A percentile compares a stretch with the other conserved stretches of the same genome.
phyloP scores from a whole-genome alignment of 1,140 invertebrate species.

The Gryon sp. region DNA sequence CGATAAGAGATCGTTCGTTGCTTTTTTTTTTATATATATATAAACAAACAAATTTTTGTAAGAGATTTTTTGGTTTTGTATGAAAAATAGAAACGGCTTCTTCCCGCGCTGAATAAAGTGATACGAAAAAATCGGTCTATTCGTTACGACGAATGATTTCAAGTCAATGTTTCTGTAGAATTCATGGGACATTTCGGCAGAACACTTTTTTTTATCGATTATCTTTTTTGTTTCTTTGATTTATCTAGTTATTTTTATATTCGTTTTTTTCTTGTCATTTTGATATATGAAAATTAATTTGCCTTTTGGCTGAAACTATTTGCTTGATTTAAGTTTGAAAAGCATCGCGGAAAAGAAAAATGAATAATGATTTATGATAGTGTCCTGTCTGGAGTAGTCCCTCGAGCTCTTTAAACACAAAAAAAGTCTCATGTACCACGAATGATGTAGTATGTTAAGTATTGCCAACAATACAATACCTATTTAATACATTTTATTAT shows the following conservation, averaged over 20 bases:
- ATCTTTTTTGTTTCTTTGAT: conserved; percentile 1
- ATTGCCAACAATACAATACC: conserved; percentile 76
- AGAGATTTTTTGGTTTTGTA: conserved; percentile 18
- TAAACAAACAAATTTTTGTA: conserved; percentile 6
- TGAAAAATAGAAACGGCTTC: conserved; percentile 67
- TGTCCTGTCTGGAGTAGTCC: conserved; percentile 4
- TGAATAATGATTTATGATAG: background rate
- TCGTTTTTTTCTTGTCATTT: conserved; percentile 12
- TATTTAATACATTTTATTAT: conserved; percentile 80
- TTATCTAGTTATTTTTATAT: conserved; percentile 14
- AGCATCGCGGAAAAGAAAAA: background rate
- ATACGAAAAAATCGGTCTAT: conserved; percentile 68
- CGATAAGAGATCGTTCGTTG: conserved; percentile 2
- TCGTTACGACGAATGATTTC: conserved; percentile 49
- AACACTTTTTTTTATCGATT: background rate
- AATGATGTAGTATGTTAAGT: conserved; percentile 75
- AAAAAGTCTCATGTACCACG: conserved; percentile 74
- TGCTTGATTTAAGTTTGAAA: too few relatives aligned
- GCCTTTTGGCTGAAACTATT: too few relatives aligned
- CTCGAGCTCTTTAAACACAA: conserved; percentile 34
- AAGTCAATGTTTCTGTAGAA: conserved; percentile 40
- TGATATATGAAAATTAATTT: too few relatives aligned
- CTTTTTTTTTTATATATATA: conserved; percentile 22
- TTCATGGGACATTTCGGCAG: conserved; percentile 3
- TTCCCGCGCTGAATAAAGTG: conserved; percentile 73